These are phyloP conservation scores for Hemibagrus guttatus DNA, from an alignment of 2,797 vertebrate species.

Conservation along the genomic window DNA sequence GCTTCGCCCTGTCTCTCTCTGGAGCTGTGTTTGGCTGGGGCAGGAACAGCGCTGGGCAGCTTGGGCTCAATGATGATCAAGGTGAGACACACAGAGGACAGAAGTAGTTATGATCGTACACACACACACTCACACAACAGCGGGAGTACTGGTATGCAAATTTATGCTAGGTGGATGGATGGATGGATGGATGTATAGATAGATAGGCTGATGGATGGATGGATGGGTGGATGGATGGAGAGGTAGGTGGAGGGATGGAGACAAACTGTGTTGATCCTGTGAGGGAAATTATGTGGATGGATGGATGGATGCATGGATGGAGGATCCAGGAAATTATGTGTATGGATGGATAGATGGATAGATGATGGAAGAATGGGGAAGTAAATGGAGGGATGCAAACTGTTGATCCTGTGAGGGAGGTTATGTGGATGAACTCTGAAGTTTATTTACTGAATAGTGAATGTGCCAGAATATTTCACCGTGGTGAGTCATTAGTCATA, in stretches of 20 bases:
- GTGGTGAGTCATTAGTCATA: background rate
- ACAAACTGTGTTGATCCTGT: too few relatives aligned
- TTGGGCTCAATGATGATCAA: conserved; percentile 87
- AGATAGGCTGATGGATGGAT: too few relatives aligned
- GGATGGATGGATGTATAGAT: too few relatives aligned
- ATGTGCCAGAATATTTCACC: background rate
- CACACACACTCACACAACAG: background rate
- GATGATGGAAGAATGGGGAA: too few relatives aligned
- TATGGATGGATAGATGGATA: too few relatives aligned
- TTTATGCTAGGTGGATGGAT: background rate
- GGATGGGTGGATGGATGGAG: too few relatives aligned
- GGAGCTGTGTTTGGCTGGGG: conserved; percentile 86
- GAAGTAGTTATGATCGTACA: background rate
- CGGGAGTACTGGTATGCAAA: background rate
- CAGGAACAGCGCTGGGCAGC: conserved; percentile 81
- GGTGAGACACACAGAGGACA: conserved; percentile 63
- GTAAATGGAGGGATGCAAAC: too few relatives aligned
- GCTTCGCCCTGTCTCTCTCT: conserved; percentile 83
- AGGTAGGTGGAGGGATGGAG: too few relatives aligned
- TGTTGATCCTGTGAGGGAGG: too few relatives aligned
- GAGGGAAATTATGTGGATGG: too few relatives aligned
- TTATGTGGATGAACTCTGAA: background rate
- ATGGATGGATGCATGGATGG: too few relatives aligned
- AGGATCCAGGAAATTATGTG: too few relatives aligned
- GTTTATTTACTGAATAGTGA: background rate